These are phyloP conservation scores for Procambarus virginalis DNA, from an alignment of 1,140 invertebrate genomes.

Conservation along the genomic window DNA sequence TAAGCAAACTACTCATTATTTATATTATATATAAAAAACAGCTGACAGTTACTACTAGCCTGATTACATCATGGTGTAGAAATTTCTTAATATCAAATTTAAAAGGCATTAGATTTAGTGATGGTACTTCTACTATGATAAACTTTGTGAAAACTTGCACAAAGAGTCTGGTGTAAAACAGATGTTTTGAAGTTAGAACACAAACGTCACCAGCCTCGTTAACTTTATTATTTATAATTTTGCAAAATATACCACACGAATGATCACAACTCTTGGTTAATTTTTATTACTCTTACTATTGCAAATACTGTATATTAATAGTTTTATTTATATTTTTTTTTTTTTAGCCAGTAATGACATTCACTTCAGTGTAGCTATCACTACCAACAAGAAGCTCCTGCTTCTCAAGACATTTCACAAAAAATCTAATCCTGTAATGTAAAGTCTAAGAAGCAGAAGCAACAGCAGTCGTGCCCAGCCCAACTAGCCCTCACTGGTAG, in stretches of 20 bases:
- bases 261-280: not conserved
- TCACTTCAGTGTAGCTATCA: not conserved
- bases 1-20: no score
- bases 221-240: no score
- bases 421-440: not conserved
- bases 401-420: not conserved
- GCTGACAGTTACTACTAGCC: no score
- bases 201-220: no score
- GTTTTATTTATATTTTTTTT: not conserved
- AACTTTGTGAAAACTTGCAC: no score
- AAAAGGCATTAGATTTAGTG: no score
- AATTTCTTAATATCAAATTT: no score
- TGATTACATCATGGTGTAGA: no score
- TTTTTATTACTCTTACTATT: not conserved
- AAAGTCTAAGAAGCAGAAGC: slow-evolving; percentile 3
- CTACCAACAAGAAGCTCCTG: not conserved
- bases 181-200: no score
- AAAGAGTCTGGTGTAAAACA: no score
- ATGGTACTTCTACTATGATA: no score
- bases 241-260: not conserved
- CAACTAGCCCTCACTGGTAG: not conserved
- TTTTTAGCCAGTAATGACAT: not conserved
- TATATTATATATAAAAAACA: no score
- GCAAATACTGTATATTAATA: not conserved
- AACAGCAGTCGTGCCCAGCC: not conserved